A percentile compares a stretch with the other conserved stretches of the same genome.
Evolutionary conservation across 2,113 vertebrate genomes (phyloP).

Genomic region (Cyanocitta stelleri): DNA sequence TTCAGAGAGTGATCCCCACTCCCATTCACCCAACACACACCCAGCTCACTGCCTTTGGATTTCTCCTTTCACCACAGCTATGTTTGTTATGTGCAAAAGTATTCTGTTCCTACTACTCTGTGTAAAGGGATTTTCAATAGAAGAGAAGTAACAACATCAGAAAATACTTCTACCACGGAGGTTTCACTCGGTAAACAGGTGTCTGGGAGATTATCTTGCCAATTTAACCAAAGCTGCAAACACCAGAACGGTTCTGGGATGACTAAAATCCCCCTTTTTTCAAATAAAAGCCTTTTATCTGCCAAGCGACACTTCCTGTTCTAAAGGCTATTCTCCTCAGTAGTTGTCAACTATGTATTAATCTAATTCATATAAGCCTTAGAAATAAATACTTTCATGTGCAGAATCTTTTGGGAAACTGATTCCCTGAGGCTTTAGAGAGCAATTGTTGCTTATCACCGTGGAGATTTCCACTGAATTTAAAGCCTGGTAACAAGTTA

Average conservation of each 20-base stretch:
- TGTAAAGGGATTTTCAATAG: slow-evolving; percentile 15
- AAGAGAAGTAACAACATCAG: neutral
- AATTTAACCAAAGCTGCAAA: slow-evolving; percentile 50
- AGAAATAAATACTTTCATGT: slow-evolving; percentile 50
- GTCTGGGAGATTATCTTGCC: slow-evolving; percentile 31
- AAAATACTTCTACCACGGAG: neutral
- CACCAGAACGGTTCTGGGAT: neutral
- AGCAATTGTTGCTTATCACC: slow-evolving; percentile 26
- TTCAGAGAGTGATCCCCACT: neutral
- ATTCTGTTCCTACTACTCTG: neutral
- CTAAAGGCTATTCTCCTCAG: neutral
- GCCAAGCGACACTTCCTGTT: neutral
- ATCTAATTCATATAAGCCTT: slow-evolving; percentile 32
- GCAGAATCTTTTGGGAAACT: slow-evolving; percentile 30
- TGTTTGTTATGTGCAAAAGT: neutral
- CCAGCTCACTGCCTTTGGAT: neutral
- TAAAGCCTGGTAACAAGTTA: slow-evolving; percentile 19
- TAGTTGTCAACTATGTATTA: slow-evolving; percentile 39
- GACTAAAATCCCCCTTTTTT: neutral
- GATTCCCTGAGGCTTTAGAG: slow-evolving; percentile 27
- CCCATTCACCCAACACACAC: neutral
- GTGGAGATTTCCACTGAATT: slow-evolving; percentile 16
- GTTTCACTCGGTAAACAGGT: slow-evolving; percentile 49
- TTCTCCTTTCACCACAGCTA: neutral
- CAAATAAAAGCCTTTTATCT: slow-evolving; percentile 38